Evolutionary conservation across 2,797 vertebrate genomes (phyloP), one percentile per base, ranked within the genome.

Genomic region (Microcaecilia unicolor): DNA sequence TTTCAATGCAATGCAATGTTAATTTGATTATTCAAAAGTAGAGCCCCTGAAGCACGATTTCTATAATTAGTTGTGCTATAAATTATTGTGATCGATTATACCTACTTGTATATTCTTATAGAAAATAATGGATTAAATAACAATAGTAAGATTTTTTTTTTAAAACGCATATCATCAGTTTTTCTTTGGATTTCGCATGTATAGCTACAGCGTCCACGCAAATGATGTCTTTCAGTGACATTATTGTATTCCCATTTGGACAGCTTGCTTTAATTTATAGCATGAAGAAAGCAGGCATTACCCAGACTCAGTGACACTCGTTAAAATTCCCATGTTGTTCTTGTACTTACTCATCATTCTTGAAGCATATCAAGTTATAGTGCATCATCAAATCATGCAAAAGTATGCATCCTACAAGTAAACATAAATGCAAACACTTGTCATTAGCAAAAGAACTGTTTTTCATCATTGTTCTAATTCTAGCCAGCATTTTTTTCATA

Each of bases 1-100:
- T 30, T 75, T 80, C 79, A 80, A 79, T 74, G 64, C 76, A 78
- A 81, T n/a, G 77, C 80, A 83, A 83, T 81, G 80, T 77, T 51
- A 60, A 64, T 67, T 72, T 59, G 67, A 72, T 47, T 71, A 74
- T 67, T 69, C 64, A 78, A 66, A 72, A 78, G 66, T 76, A 31
- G 72, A 68, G 68, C 64, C 67, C 63, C 62, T 37, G 42, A 74
- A 61, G 68, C 34, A 59, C 45, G 55, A 71, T 76, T 40, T 22
- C 40, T 48, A 48, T 72, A 78, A 80, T 79, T 73, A 78, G 48
- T 61, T 61, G 49, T 48, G 51, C 67, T 78, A 72, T 72, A 78
- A 82, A 79, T 74, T 72, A 78, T 74, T 64, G 62, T 78, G 67
- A 79, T 73, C 73, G 80, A 75, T 76, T 73, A 56, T 7, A 4